Evolutionary conservation across 2,888 invertebrate species (phyloP).

Genomic region (Amphimallon solstitiale): DNA sequence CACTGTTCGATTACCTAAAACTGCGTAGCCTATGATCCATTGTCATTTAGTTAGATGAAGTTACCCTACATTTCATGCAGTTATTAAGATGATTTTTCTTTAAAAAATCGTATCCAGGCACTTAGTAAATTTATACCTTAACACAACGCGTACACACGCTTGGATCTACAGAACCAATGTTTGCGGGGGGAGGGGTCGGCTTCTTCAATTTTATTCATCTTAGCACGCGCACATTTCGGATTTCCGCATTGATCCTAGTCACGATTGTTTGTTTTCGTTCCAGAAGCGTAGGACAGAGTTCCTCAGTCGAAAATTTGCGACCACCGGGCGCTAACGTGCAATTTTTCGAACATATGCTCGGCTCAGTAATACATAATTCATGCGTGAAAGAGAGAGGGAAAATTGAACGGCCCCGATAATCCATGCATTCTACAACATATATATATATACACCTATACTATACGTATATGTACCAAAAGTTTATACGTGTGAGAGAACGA

Average conservation of each 20-base stretch:
- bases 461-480: not conserved
- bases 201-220: constrained; percentile 10
- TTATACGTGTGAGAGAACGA: not conserved
- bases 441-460: constrained; percentile 1
- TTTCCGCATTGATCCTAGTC: constrained; percentile 28
- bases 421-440: constrained; percentile 14
- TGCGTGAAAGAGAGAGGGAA: constrained; percentile 31
- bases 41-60: too few relatives aligned
- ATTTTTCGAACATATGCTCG: constrained; percentile 33
- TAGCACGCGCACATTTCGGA: constrained; percentile 13
- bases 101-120: not conserved
- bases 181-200: not conserved
- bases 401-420: constrained; percentile 25
- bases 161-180: not conserved
- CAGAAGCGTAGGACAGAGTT: constrained; percentile 32
- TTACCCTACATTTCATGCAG: too few relatives aligned
- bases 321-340: constrained; percentile 31
- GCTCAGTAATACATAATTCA: constrained; percentile 32
- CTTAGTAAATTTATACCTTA: not conserved
- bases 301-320: constrained; percentile 27
- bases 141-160: not conserved
- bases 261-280: constrained; percentile 33
- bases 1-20: too few relatives aligned
- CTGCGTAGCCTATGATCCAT: too few relatives aligned
- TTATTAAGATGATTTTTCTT: too few relatives aligned